phyloP scores from a whole-genome alignment of 2,888 invertebrate species.

The Lingula anatina region DNA sequence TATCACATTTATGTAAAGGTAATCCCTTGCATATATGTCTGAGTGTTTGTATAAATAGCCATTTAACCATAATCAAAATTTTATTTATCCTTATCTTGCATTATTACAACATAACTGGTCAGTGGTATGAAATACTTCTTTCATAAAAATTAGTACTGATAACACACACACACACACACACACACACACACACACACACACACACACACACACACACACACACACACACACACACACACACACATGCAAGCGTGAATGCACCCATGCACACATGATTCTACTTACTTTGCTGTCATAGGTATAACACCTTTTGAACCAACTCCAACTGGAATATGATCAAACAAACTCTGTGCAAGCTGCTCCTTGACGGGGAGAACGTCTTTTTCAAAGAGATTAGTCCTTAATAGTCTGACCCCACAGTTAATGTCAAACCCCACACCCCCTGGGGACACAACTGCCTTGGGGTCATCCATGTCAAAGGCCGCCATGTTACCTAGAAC shows the following conservation, averaged over 20 bases:
- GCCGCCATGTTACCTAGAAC: constrained; percentile 94
- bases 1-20: too few species aligned
- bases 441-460: constrained; percentile 89
- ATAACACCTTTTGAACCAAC: constrained; percentile 99
- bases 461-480: constrained; percentile 88
- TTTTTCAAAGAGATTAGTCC: constrained; percentile 90
- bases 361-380: constrained; percentile 93
- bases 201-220: too few species aligned
- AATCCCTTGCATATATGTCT: too few species aligned
- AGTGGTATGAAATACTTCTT: too few species aligned
- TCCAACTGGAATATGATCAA: constrained; percentile 99
- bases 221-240: too few species aligned
- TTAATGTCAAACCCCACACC: constrained; percentile 99
- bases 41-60: too few species aligned
- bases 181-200: background rate
- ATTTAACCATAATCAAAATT: too few species aligned
- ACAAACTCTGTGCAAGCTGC: constrained; percentile 90
- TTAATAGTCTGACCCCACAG: constrained; percentile 89
- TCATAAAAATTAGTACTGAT: too few species aligned
- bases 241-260: too few species aligned
- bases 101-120: too few species aligned
- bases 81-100: too few species aligned
- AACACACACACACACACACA: background rate
- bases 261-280: constrained; percentile 3
- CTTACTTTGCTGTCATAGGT: constrained; percentile 82